A percentile compares a stretch with the other conserved stretches of the same genome.
phyloP scores from a whole-genome alignment of 1,140 invertebrate species.

The Linepithema humile region DNA sequence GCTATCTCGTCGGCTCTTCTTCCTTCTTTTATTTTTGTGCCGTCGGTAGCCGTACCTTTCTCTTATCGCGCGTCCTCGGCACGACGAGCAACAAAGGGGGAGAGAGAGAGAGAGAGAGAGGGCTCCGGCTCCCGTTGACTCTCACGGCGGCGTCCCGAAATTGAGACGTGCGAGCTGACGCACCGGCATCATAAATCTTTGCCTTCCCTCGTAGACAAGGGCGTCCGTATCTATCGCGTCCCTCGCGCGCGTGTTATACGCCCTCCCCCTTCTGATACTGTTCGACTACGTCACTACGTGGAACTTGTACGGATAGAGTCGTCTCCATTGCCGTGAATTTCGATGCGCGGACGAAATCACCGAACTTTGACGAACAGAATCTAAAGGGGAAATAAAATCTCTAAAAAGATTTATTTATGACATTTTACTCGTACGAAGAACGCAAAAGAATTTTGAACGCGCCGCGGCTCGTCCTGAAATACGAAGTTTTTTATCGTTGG shows the following conservation, averaged over 20 bases:
- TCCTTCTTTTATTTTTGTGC: neutral
- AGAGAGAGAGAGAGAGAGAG: neutral
- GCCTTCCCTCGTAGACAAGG: constrained; percentile 47
- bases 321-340: neutral
- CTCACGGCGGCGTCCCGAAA: constrained; percentile 71
- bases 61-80: constrained; percentile 58
- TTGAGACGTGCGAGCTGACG: constrained; percentile 73
- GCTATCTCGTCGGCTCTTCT: constrained; percentile 44
- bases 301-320: neutral
- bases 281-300: constrained; percentile 27
- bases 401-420: constrained; percentile 18
- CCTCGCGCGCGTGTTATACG: constrained; percentile 32
- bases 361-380: constrained; percentile 16
- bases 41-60: constrained; percentile 26
- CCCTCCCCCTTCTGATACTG: constrained; percentile 31
- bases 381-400: neutral
- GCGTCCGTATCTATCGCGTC: constrained; percentile 65
- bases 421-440: neutral
- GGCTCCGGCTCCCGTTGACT: constrained; percentile 58
- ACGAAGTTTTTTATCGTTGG: neutral
- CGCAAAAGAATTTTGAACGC: constrained; percentile 4
- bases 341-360: neutral
- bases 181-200: constrained; percentile 73
- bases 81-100: constrained; percentile 57
- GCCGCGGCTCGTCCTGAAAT: neutral